A percentile compares a stretch with the other conserved stretches of the same genome.
Evolutionary conservation across 1,140 invertebrate genomes (phyloP).

Genomic region (Saccostrea echinata): DNA sequence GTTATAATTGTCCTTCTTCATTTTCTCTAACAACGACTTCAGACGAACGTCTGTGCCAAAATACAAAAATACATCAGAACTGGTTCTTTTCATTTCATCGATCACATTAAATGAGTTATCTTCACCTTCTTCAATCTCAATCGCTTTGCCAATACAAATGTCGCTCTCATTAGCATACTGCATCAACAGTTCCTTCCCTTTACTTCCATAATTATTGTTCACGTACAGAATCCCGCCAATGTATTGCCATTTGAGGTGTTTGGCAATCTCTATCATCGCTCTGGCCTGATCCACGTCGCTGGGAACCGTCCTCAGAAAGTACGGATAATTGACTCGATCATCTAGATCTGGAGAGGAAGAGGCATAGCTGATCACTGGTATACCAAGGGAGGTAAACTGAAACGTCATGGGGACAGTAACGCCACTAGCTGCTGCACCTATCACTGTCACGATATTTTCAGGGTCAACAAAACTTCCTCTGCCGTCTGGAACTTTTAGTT

Average conservation of each 20-base stretch:
- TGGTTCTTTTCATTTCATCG: conserved; percentile 40
- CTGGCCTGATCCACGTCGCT: conserved; percentile 83
- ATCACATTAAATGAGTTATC: conserved; percentile 54
- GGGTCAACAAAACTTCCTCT: conserved; percentile 50
- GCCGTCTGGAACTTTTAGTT: conserved; percentile 45
- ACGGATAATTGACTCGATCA: conserved; percentile 72
- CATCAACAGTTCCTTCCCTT: conserved; percentile 69
- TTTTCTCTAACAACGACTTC: conserved; percentile 79
- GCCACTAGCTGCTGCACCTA: conserved; percentile 70
- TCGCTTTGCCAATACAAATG: conserved; percentile 83
- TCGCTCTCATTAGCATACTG: conserved; percentile 75
- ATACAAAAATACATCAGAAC: conserved; percentile 84
- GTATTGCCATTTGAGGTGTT: conserved; percentile 75
- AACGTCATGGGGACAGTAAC: conserved; percentile 66
- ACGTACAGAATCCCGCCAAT: conserved; percentile 71
- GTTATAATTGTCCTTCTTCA: conserved; percentile 74
- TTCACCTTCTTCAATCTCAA: conserved; percentile 79
- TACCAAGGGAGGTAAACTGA: conserved; percentile 74
- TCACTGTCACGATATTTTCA: conserved; percentile 67
- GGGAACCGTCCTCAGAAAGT: conserved; percentile 75
- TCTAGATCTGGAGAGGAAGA: conserved; percentile 73
- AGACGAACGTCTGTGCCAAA: conserved; percentile 87
- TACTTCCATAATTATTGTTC: conserved; percentile 82
- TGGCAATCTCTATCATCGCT: conserved; percentile 86
- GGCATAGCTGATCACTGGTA: conserved; percentile 82